Percentiles rank a stretch among this genome's conserved stretches.
phyloP scores from a whole-genome alignment of 2,797 vertebrate genomes.

The Triplophysa bombifrons region DNA sequence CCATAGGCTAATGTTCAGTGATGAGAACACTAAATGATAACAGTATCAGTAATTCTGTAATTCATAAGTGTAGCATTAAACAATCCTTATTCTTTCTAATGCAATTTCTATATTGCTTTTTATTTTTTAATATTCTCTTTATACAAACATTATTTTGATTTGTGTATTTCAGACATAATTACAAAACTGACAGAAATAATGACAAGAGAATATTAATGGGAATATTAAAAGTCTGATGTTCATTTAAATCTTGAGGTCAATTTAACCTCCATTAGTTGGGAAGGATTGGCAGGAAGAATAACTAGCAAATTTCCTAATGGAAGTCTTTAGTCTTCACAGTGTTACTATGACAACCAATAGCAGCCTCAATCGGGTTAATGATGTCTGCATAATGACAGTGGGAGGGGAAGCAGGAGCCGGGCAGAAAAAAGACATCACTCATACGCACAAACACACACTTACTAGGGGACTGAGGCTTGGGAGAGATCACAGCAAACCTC shows the following conservation, averaged over 20 bases:
- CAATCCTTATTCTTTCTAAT: background rate
- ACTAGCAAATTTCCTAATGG: background rate
- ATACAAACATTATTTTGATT: background rate
- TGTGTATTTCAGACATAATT: background rate
- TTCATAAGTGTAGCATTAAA: background rate
- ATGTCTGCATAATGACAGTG: conserved; percentile 39
- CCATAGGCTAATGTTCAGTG: background rate
- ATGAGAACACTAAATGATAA: background rate
- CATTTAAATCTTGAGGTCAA: background rate
- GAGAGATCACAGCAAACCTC: conserved; percentile 77
- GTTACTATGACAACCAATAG: conserved; percentile 73
- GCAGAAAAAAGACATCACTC: conserved; percentile 33
- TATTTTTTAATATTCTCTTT: too few species aligned
- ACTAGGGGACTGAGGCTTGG: conserved; percentile 91
- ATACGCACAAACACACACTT: conserved; percentile 62
- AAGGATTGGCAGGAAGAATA: conserved; percentile 7
- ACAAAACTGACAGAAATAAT: background rate
- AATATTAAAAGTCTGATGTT: too few species aligned
- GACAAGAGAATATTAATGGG: background rate
- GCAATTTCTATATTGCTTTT: too few species aligned
- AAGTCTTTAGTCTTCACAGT: conserved; percentile 11
- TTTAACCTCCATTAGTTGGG: background rate
- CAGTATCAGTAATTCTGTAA: background rate
- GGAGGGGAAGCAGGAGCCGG: conserved; percentile 26
- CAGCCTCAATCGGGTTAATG: conserved; percentile 54